These are phyloP conservation scores for Polyommatus iphigenia DNA, from an alignment of 2,888 invertebrate genomes.

Conservation along the genomic window DNA sequence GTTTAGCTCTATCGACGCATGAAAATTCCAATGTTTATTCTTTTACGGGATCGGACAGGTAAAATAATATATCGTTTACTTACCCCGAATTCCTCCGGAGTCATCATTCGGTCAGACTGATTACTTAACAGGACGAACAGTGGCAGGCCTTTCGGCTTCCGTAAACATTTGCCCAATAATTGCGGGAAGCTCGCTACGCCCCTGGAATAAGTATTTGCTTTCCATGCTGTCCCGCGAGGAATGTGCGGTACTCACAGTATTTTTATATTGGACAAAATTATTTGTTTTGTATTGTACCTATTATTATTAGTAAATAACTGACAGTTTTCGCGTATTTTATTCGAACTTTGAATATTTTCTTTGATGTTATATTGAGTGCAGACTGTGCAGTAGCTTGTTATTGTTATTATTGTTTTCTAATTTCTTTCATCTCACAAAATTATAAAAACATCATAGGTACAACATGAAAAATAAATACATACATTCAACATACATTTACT, in stretches of 20 bases:
- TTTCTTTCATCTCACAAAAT: too few relatives aligned
- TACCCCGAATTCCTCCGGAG: not conserved
- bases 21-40: not conserved
- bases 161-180: conserved; percentile 78
- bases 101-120: conserved; percentile 6
- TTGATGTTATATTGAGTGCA: not conserved
- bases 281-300: conserved; percentile 57
- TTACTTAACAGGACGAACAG: conserved; percentile 33
- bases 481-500: too few relatives aligned
- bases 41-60: not conserved
- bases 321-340: not conserved
- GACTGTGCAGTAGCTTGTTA: too few relatives aligned
- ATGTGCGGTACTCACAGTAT: conserved; percentile 65
- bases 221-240: conserved; percentile 50
- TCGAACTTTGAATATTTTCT: not conserved
- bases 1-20: not conserved
- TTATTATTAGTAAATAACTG: conserved; percentile 65
- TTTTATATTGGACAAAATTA: conserved; percentile 71
- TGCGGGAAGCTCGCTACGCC: conserved; percentile 71
- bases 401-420: too few relatives aligned
- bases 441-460: too few relatives aligned
- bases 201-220: conserved; percentile 68
- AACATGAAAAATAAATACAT: too few relatives aligned
- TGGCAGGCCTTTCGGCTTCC: conserved; percentile 64
- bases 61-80: not conserved